These are phyloP conservation scores for Andrena chrysosceles DNA, from an alignment of 2,888 invertebrate species.

Conservation along the genomic window DNA sequence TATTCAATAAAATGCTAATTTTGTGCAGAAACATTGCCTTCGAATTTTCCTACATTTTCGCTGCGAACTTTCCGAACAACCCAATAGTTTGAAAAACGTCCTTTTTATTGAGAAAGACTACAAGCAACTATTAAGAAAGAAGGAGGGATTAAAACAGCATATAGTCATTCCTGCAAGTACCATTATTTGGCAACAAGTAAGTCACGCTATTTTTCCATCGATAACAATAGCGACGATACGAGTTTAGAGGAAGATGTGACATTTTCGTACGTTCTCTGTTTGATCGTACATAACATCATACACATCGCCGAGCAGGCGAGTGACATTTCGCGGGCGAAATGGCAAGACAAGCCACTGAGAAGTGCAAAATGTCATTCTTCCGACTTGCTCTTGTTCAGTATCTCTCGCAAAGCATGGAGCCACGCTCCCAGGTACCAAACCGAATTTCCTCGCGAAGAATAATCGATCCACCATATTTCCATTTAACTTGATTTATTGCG, in stretches of 20 bases:
- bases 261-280: conserved; percentile 61
- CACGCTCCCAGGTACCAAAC: no score
- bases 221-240: conserved; percentile 25
- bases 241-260: conserved; percentile 52
- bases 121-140: no score
- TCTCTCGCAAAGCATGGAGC: neutral
- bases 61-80: no score
- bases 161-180: neutral
- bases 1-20: no score
- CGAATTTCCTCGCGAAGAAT: neutral
- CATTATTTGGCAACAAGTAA: neutral
- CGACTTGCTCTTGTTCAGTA: conserved; percentile 37
- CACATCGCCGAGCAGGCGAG: conserved; percentile 11
- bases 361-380: conserved; percentile 69
- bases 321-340: conserved; percentile 71
- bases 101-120: no score
- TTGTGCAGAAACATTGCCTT: no score
- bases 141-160: no score
- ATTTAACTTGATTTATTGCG: no score
- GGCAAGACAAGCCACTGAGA: conserved; percentile 58
- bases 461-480: neutral
- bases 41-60: no score
- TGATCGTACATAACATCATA: conserved; percentile 21
- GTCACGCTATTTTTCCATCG: conserved; percentile 40
- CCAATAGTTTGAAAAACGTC: no score